Percentiles rank a stretch among this genome's conserved stretches.
Evolutionary conservation across 2,797 vertebrate species (phyloP).

Genomic region (Pangasius mekongensis): DNA sequence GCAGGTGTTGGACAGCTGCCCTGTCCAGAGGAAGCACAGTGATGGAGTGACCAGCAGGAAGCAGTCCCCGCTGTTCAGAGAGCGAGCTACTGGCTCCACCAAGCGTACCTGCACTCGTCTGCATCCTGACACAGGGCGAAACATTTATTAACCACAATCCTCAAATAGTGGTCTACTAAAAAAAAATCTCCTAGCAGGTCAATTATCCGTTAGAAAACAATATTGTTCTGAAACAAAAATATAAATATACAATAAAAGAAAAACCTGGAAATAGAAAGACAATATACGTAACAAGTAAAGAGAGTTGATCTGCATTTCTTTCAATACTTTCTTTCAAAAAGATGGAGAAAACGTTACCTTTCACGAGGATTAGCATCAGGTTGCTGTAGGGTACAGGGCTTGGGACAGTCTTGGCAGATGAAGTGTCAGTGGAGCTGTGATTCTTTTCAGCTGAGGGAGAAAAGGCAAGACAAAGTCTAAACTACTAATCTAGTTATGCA

Average conservation of each 20-base stretch:
- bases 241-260: background rate
- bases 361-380: constrained; percentile 79
- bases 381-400: constrained; percentile 69
- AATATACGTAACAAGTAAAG: background rate
- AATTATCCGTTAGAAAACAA: background rate
- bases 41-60: constrained; percentile 76
- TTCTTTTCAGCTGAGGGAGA: constrained; percentile 70
- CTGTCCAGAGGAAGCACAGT: constrained; percentile 77
- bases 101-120: constrained; percentile 77
- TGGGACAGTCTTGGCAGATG: constrained; percentile 47
- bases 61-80: constrained; percentile 82
- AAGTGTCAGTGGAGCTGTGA: constrained; percentile 48
- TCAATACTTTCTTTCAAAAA: background rate
- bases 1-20: constrained; percentile 74
- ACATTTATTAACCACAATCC: constrained; percentile 26
- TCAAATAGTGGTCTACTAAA: background rate
- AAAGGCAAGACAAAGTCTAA: background rate
- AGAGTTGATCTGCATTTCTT: background rate
- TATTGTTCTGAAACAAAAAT: background rate
- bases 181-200: background rate
- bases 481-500: too few relatives aligned
- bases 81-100: constrained; percentile 71
- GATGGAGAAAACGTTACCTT: constrained; percentile 68
- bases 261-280: background rate
- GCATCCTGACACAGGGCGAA: constrained; percentile 67